Evolutionary conservation across 1,140 invertebrate species (phyloP), one percentile per base, ranked within the genome.

Genomic region (Cyclargus thomasi): DNA sequence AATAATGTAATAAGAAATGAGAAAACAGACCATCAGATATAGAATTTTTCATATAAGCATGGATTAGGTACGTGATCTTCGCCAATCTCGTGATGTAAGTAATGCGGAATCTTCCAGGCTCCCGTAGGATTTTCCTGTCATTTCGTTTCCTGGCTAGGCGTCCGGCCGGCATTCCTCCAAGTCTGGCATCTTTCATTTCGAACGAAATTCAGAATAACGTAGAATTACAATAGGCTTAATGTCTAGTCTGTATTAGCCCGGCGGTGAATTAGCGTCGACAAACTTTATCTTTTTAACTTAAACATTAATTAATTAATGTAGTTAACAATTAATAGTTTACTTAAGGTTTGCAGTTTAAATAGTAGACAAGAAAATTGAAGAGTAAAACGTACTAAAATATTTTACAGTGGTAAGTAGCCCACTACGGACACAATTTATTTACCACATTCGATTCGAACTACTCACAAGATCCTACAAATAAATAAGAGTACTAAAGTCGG

Each of bases 341-440:
- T 29, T 29, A 7, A 29, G 5, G 29, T 29, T 29, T 29, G 0
- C 29, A 29, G 29, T 29, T 29, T 2, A 47, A 47, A 8, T 47
- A 47, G 14, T 8, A 8, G 11, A 47, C 14, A 0, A 11, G 10
- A 47, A 47, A 16, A 0, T 47, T 47, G 3, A 47, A 47, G 10
- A 47, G 14, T 39, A 39, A 10, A 3, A 39, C 36, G 2, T 11
- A 2, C 11, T 70, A 67, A 68, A 78, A 69, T 70, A 68, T 72
- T 73, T 71, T 65, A 76, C 76, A 74, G 67, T 65, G 63, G 53
- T 68, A 70, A 73, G 67, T 67, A 74, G 23, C 23, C 23, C 23
- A 39, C 7, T 4, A 47, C 14, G 39, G 0, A 47, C 39, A 47
- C 39, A 47, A 47, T 47, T 47, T 47, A 47, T 47, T 47, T 14